Evolutionary conservation across 2,888 invertebrate genomes (phyloP), one percentile per base, ranked within the genome.

Genomic region (Chromoteleia sp.): DNA sequence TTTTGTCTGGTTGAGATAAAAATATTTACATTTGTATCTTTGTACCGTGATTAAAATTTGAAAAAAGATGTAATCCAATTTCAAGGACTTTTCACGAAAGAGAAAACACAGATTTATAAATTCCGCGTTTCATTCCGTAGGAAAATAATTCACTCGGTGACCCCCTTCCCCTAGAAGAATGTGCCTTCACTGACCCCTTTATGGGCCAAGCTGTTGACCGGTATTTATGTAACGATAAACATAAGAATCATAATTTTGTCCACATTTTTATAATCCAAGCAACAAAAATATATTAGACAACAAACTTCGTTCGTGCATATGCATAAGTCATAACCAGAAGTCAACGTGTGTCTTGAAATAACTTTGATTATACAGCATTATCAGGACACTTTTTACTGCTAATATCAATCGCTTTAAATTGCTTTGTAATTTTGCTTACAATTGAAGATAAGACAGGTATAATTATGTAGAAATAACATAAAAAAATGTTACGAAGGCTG

Each of bases 151-250:
- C 48, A 58, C 41, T 50, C 48, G n/a, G 25, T 52, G 61, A 61
- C 61, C 76, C 59, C 68, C 76, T 68, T 76, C 61, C 54, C 59
- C 41, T 29, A 7, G 14, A 70, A 63, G 61, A 61, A 70, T 70
- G 61, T 39, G 77, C 70, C 74, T 65, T 74, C 65, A 65, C 77
- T 70, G 77, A 77, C 77, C 54, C 70, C 33, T 70, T 77, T 77
- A 77, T 70, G 56, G 52, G 45, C 77, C 39, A 54, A 63, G 25
- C 15, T 0, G 39, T 25, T 48, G 45, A 29, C 61, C 21, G 19
- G 59, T 56, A 33, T 68, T 76, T 76, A 68, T 17, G 21, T 61
- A 76, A 76, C 68, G 36, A 61, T 68, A 76, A 76, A 41, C 15
- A 59, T 25, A 50, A 43, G 52, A 29, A 61, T 25, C 5, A 25